Evolutionary conservation across 2,888 invertebrate species (phyloP), one percentile per base, ranked within the genome.

Genomic region (Siphlonurus alternatus): DNA sequence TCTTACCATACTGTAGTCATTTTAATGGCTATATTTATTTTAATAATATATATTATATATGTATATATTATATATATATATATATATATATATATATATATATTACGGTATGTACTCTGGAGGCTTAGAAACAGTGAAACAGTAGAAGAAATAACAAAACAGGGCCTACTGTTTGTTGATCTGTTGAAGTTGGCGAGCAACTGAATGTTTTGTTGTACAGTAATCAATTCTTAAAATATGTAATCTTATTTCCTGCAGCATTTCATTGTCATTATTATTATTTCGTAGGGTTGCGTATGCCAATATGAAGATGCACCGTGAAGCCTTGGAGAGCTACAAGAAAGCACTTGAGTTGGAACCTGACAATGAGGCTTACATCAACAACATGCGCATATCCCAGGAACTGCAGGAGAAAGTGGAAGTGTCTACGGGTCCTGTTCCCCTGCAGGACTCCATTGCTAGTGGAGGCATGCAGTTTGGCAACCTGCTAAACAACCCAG

Each of bases 281-380:
- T 38, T 38, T 38, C 5, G 23, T 15, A 80, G 83, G 63, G 77
- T 94, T 64, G 94, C 95, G 0, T 88, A 90, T 71, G 87, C 92
- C 0, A 89, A 88, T 73, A 77, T 95, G 67, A 86, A 89, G 66
- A 84, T 87, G 69, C 89, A 88, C 74, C 83, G 84, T 65, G 88
- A 93, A 72, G 96, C 98, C 0, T 84, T 86, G 66, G 83, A 86
- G 63, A 89, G 93, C 18, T 98, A 93, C 76, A 83, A 85, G 67
- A 89, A 88, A 71, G 98, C 98, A 1, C 77, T 92, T 53, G 86
- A 90, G 73, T 78, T 96, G 67, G 98, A 99, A 72, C 96, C 98
- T 0, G 86, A 86, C 59, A 98, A 97, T 76, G 88, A 89, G 67
- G 90, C 89, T 70, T 95, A 94, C 75, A 83, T 84, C 67, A 89